Conservation (phyloP, 23 tunicate genomes). For the Ciona savignyi region DNA sequence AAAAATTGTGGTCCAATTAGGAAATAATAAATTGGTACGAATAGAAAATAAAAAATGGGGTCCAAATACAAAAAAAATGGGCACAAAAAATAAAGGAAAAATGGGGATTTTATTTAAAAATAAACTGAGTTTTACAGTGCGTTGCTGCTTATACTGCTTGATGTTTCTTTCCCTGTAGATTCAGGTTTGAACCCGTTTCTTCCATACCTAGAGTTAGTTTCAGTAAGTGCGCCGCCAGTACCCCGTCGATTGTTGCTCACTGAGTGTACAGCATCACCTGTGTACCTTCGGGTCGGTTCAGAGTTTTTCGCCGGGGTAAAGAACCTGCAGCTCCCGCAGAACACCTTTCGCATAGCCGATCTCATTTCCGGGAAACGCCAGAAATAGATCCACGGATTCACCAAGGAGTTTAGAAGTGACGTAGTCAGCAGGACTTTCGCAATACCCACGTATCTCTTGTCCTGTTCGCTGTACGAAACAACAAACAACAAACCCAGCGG, state of each 20-base stretch:
- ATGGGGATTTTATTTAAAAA: too few species aligned
- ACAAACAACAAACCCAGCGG: constrained; percentile 71
- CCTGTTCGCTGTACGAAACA: constrained; percentile 51
- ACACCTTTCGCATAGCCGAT: constrained; percentile 23
- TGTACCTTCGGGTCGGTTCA: not conserved
- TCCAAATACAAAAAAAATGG: too few species aligned
- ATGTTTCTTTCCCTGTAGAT: constrained; percentile 11
- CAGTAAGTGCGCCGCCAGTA: not conserved
- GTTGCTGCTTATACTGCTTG: constrained; percentile 15
- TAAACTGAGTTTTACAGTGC: constrained; percentile 14
- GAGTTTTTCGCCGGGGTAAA: not conserved
- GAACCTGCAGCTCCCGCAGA: constrained; percentile 22
- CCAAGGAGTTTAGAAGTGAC: constrained; percentile 70
- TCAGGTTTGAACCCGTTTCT: constrained; percentile 1
- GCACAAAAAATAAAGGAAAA: too few species aligned
- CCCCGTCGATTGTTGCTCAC: not conserved
- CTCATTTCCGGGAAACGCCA: constrained; percentile 93
- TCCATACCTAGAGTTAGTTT: not conserved
- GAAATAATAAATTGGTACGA: too few species aligned
- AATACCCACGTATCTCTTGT: constrained; percentile 48
- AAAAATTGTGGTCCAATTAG: too few species aligned
- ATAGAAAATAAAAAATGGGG: too few species aligned
- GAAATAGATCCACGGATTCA: constrained; percentile 91
- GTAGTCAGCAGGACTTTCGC: constrained; percentile 54
- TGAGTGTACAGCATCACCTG: not conserved